These are phyloP conservation scores for Ursus arctos DNA, from an alignment of 2,113 vertebrate genomes.

Conservation along the genomic window DNA sequence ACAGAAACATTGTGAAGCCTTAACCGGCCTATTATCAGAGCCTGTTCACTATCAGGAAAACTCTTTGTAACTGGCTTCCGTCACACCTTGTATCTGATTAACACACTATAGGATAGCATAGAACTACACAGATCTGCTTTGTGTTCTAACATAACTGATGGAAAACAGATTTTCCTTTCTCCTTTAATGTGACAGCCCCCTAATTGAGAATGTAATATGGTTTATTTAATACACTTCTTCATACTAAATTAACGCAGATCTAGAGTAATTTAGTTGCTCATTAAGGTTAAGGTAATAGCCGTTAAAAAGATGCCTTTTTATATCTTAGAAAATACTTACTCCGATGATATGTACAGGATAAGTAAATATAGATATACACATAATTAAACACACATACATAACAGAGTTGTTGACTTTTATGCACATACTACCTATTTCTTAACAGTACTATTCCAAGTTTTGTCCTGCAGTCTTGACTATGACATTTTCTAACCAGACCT, in stretches of 20 bases:
- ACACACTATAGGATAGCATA: slow-evolving; percentile 88
- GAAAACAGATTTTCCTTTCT: slow-evolving; percentile 88
- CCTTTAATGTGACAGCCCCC: slow-evolving; percentile 88
- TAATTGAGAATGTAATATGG: slow-evolving; percentile 87
- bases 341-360: not conserved
- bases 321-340: slow-evolving; percentile 28
- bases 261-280: slow-evolving; percentile 73
- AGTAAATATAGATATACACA: not conserved
- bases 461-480: not conserved
- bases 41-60: slow-evolving; percentile 88
- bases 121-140: slow-evolving; percentile 87
- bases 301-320: slow-evolving; percentile 54
- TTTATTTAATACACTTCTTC: slow-evolving; percentile 87
- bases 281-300: slow-evolving; percentile 71
- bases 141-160: slow-evolving; percentile 87
- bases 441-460: not conserved
- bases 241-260: slow-evolving; percentile 79
- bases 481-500: slow-evolving; percentile 31
- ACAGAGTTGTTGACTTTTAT: slow-evolving; percentile 3
- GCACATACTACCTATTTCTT: not conserved
- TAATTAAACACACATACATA: not conserved
- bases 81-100: slow-evolving; percentile 89
- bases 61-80: slow-evolving; percentile 88
- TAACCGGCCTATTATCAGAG: slow-evolving; percentile 86
- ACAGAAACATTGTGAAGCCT: slow-evolving; percentile 85